phyloP scores from a whole-genome alignment of 2,113 vertebrate genomes.

The Amia ocellicauda region DNA sequence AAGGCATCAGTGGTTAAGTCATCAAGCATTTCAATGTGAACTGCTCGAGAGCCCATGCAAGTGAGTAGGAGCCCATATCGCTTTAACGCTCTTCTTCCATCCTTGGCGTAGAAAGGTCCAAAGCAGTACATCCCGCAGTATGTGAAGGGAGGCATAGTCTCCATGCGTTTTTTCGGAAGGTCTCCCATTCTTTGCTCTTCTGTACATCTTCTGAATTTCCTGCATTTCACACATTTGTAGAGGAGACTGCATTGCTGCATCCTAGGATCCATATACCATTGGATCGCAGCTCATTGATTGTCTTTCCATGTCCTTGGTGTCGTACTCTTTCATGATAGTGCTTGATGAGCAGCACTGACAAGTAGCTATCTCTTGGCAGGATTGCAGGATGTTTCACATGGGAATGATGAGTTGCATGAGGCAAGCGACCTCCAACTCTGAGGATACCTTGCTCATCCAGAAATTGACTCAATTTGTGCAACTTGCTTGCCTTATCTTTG shows the following conservation, averaged over 20 bases:
- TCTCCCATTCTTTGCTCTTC: constrained; percentile 21
- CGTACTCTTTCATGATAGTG: constrained; percentile 17
- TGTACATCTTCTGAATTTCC: constrained; percentile 21
- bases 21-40: constrained; percentile 29
- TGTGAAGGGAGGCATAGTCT: too few species aligned
- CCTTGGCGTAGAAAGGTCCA: neutral
- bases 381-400: constrained; percentile 16
- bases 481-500: constrained; percentile 10
- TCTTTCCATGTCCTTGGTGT: constrained; percentile 25
- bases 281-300: constrained; percentile 14
- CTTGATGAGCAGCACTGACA: constrained; percentile 20
- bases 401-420: constrained; percentile 12
- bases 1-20: constrained; percentile 19
- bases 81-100: constrained; percentile 11
- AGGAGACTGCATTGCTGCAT: constrained; percentile 18
- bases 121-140: neutral
- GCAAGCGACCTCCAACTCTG: too few species aligned
- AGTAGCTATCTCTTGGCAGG: constrained; percentile 1
- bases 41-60: constrained; percentile 17
- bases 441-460: constrained; percentile 13
- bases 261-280: too few species aligned
- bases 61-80: constrained; percentile 13
- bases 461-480: constrained; percentile 12
- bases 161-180: constrained; percentile 7
- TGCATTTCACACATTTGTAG: constrained; percentile 19